These are phyloP conservation scores for Anastatus disparis DNA, from an alignment of 1,140 invertebrate species.

Conservation along the genomic window DNA sequence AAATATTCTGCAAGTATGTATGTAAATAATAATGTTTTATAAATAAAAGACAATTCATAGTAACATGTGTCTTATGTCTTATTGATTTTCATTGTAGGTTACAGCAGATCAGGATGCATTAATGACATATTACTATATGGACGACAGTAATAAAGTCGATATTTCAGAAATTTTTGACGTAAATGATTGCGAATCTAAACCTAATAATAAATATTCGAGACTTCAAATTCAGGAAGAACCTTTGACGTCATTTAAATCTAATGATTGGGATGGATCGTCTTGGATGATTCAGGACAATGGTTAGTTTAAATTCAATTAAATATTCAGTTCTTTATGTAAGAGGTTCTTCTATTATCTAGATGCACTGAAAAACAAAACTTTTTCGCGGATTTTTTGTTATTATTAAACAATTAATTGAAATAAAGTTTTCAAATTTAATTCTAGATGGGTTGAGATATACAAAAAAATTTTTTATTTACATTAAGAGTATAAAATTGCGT, in stretches of 20 bases:
- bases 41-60: constrained; percentile 17
- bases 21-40: constrained; percentile 1
- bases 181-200: neutral
- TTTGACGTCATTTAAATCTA: neutral
- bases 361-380: too few relatives aligned
- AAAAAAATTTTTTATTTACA: too few relatives aligned
- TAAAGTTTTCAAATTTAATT: too few relatives aligned
- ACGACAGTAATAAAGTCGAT: constrained; percentile 86
- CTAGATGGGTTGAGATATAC: too few relatives aligned
- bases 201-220: neutral
- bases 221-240: neutral
- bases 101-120: constrained; percentile 86
- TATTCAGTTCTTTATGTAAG: too few relatives aligned
- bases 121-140: constrained; percentile 90
- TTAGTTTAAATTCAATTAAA: too few relatives aligned
- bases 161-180: constrained; percentile 73
- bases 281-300: neutral
- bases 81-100: constrained; percentile 59
- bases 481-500: too few relatives aligned
- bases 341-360: too few relatives aligned
- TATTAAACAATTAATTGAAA: too few relatives aligned
- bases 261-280: neutral
- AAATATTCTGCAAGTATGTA: constrained; percentile 77
- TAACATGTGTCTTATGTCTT: neutral
- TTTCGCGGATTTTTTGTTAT: too few relatives aligned